Evolutionary conservation across 1,140 invertebrate species (phyloP).

Genomic region (Gonioctena quinquepunctata): DNA sequence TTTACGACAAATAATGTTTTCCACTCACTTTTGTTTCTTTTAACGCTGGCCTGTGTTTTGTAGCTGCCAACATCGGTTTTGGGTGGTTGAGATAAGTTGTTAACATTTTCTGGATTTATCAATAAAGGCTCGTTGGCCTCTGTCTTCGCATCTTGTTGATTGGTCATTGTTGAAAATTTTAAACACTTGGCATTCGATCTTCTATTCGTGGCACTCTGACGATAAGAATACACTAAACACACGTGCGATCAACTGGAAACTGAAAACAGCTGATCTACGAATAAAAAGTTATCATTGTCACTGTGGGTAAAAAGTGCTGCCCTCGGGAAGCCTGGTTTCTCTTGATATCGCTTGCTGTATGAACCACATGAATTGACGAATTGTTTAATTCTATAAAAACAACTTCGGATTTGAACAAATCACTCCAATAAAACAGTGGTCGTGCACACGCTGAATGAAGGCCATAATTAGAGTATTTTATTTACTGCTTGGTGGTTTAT

Average conservation of each 20-base stretch:
- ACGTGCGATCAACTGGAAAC: neutral
- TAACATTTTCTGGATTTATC: neutral
- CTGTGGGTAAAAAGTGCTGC: neutral
- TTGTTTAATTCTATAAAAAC: neutral
- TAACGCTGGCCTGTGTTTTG: neutral
- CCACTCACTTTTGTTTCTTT: conserved; percentile 4
- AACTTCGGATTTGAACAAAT: neutral
- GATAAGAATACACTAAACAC: neutral
- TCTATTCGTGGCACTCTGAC: neutral
- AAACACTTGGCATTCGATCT: neutral
- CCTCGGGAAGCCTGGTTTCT: neutral
- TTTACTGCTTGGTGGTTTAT: neutral
- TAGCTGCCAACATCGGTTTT: neutral
- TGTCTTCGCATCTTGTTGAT: neutral
- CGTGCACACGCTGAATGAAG: neutral
- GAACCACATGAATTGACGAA: neutral
- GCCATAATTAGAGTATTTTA: neutral
- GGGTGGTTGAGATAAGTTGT: neutral
- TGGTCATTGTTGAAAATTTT: neutral
- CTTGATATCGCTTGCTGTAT: neutral
- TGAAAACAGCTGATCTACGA: conserved; percentile 1
- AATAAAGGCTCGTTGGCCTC: neutral
- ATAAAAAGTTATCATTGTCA: conserved; percentile 9
- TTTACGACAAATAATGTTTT: neutral
- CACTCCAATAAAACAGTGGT: neutral